Conservation (phyloP, 2,888 invertebrate species). For the Enchytraeus crypticus region DNA sequence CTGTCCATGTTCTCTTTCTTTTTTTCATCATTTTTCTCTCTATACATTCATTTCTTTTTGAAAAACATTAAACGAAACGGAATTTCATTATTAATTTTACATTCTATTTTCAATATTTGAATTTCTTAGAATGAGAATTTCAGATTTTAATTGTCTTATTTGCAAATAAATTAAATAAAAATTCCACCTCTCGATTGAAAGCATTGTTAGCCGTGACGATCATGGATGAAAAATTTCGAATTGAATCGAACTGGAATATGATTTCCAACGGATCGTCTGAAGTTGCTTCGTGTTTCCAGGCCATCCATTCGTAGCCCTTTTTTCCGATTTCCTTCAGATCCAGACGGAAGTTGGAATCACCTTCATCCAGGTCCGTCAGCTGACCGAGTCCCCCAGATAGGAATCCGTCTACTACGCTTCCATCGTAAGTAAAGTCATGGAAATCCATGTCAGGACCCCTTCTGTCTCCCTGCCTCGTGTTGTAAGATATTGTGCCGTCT, state of each 20-base stretch:
- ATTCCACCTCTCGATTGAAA: neutral
- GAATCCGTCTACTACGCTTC: slow-evolving; percentile 41
- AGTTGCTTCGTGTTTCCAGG: slow-evolving; percentile 59
- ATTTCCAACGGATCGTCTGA: slow-evolving; percentile 59
- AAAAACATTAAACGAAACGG: too few species aligned
- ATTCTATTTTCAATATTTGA: slow-evolving; percentile 40
- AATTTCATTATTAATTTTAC: too few species aligned
- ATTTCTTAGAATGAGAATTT: neutral
- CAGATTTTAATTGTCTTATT: neutral
- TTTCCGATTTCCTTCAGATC: slow-evolving; percentile 53
- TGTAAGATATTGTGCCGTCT: slow-evolving; percentile 76
- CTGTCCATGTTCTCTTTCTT: too few species aligned
- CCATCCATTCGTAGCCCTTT: slow-evolving; percentile 69
- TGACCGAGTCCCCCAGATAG: slow-evolving; percentile 72
- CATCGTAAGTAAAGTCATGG: slow-evolving; percentile 76
- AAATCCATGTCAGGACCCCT: slow-evolving; percentile 71
- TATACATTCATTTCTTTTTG: too few species aligned
- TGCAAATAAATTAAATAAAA: too few species aligned
- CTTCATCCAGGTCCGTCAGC: slow-evolving; percentile 65
- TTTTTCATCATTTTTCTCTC: too few species aligned
- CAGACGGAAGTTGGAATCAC: slow-evolving; percentile 56
- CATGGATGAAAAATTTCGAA: slow-evolving; percentile 67
- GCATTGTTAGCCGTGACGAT: slow-evolving; percentile 1
- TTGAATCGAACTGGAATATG: slow-evolving; percentile 75
- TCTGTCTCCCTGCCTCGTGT: slow-evolving; percentile 78